Base-by-base conservation (phyloP, 2,888 invertebrate genomes). In the Amphipyra tragopoginis region DNA sequence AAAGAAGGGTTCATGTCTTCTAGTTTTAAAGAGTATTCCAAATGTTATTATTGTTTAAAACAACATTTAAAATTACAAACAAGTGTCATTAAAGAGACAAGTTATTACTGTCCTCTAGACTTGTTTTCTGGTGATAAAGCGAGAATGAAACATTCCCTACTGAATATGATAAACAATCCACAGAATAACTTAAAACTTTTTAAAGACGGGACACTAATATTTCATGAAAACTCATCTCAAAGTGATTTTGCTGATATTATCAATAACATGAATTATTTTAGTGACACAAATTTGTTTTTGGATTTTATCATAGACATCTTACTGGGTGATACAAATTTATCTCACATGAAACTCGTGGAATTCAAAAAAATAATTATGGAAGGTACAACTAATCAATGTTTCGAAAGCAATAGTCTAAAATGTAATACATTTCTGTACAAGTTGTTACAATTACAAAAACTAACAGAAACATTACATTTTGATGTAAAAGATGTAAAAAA, bases 81-180 rank as follows among this genome's bases (percentile, higher is more conserved):
- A 34, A 91, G 93, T n/a, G 89, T 95, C 64, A 96, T 96, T 65
- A 77, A 86, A 34, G 78, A 81, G 5, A 88, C 92, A 43, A 97
- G 96, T 81, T 84, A 88, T n/a, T 97, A 97, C 82, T 97, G 97
- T 78, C 97, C 97, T 0, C 85, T 97, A 58, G 96, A 97, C 83
- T 90, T 97, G 36, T 97, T 96, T 90, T 97, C 97, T 66, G 97
- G 97, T 43, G 87, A 95, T 63, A 90, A 82, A 71, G 63, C 68
- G 11, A 90, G 96, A 81, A 96, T 96, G 96, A 95, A 91, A 75
- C 82, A 83, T 73, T 95, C 96, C 9, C 73, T 96, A 13, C 68
- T 86, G 47, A 92, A 88, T 54, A 84, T 96, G 38, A 85, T 96
- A 14, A 79, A 89, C 11, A 95, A 95, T 75, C 96, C 96, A 48